Evolutionary conservation across 2,888 invertebrate genomes (phyloP).

Genomic region (Drosophila helvetica): DNA sequence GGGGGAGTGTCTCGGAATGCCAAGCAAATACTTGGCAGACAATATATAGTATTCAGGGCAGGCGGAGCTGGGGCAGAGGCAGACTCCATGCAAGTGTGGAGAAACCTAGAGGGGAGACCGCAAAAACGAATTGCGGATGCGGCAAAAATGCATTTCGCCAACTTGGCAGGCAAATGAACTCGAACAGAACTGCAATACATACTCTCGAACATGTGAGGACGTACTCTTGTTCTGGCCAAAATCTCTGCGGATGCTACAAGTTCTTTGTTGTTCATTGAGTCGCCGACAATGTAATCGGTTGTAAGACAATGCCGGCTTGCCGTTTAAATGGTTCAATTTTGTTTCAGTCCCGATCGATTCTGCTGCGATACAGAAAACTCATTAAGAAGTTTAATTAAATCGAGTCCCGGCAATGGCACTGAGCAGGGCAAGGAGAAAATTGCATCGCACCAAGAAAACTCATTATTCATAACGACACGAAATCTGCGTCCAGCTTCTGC

Average conservation of each 20-base stretch:
- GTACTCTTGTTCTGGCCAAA: slow-evolving; percentile 12
- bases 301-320: slow-evolving; percentile 64
- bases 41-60: slow-evolving; percentile 58
- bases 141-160: slow-evolving; percentile 72
- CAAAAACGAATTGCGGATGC: slow-evolving; percentile 75
- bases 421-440: slow-evolving; percentile 18
- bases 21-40: slow-evolving; percentile 54
- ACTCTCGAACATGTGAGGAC: slow-evolving; percentile 10
- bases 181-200: slow-evolving; percentile 11
- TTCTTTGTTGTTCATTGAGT: slow-evolving; percentile 13
- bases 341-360: slow-evolving; percentile 66
- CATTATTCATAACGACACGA: slow-evolving; percentile 72
- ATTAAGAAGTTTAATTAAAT: slow-evolving; percentile 80
- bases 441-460: slow-evolving; percentile 37
- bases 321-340: slow-evolving; percentile 26
- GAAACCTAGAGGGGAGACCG: slow-evolving; percentile 41
- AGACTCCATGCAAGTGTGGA: slow-evolving; percentile 1
- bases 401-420: slow-evolving; percentile 36
- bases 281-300: slow-evolving; percentile 63
- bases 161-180: slow-evolving; percentile 77
- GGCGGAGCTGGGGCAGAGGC: slow-evolving; percentile 17
- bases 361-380: slow-evolving; percentile 71
- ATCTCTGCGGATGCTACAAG: slow-evolving; percentile 18
- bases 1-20: slow-evolving; percentile 33
- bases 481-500: slow-evolving; percentile 33